These are phyloP conservation scores for Lates japonicus DNA, from an alignment of 2,797 vertebrate genomes.

Conservation along the genomic window DNA sequence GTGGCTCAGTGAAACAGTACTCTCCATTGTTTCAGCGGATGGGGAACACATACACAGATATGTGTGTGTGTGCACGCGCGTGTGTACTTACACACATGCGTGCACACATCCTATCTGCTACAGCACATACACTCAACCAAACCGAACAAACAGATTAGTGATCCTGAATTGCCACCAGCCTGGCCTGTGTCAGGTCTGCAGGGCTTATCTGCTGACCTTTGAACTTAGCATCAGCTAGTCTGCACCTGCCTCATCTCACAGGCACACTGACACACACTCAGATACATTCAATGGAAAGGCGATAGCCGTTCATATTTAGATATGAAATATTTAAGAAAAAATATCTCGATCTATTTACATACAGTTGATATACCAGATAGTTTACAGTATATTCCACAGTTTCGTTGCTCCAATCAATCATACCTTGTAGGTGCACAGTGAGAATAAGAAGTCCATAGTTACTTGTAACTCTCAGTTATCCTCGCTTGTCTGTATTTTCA, in stretches of 20 bases:
- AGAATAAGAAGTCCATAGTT: constrained; percentile 19
- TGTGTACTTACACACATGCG: constrained; percentile 16
- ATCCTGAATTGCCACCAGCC: constrained; percentile 63
- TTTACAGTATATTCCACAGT: neutral
- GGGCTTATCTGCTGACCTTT: constrained; percentile 72
- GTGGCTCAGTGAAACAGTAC: constrained; percentile 73
- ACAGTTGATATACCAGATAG: neutral
- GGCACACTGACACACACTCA: constrained; percentile 7
- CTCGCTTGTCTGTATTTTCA: constrained; percentile 8
- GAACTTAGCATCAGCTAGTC: constrained; percentile 61
- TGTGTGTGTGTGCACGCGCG: neutral
- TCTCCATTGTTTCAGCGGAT: constrained; percentile 73
- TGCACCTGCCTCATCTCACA: constrained; percentile 51
- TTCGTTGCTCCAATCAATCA: neutral
- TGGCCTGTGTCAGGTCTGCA: constrained; percentile 60
- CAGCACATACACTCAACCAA: constrained; percentile 32
- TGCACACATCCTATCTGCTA: constrained; percentile 37
- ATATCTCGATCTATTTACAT: neutral
- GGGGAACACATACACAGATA: neutral
- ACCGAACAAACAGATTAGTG: constrained; percentile 79
- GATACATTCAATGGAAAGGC: neutral
- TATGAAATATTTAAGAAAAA: neutral
- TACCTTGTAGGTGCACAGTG: neutral
- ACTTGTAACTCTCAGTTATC: constrained; percentile 3
- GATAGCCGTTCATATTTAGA: neutral